A percentile compares a stretch with the other conserved stretches of the same genome.
phyloP scores from a whole-genome alignment of 2,113 vertebrate genomes.

The Oenanthe melanoleuca region DNA sequence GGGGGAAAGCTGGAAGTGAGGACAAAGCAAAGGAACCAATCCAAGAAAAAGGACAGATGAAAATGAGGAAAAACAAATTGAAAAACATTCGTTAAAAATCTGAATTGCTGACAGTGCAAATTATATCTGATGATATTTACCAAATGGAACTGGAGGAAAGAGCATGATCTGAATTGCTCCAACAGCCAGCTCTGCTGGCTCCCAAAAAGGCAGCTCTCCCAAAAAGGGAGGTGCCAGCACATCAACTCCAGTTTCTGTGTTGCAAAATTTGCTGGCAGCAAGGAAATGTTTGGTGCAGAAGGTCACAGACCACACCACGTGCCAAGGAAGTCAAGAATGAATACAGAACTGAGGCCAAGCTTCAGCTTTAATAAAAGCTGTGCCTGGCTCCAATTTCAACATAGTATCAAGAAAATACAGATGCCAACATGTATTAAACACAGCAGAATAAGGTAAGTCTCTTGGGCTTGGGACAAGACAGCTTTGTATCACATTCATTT shows the following conservation, averaged over 20 bases:
- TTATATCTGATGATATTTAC: background rate
- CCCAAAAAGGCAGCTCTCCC: background rate
- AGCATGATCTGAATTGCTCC: background rate
- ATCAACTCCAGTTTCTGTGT: background rate
- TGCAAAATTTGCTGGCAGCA: conserved; percentile 13
- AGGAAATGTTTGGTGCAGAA: background rate
- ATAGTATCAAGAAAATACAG: conserved; percentile 14
- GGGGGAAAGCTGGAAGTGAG: background rate
- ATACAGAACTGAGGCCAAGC: conserved; percentile 1
- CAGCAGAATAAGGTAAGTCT: background rate
- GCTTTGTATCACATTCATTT: background rate
- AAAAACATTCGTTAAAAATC: background rate
- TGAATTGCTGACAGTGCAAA: conserved; percentile 23
- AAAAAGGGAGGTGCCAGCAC: background rate
- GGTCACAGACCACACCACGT: background rate
- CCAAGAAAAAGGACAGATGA: conserved; percentile 32
- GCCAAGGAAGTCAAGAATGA: background rate
- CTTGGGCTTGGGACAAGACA: background rate
- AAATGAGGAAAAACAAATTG: conserved; percentile 8
- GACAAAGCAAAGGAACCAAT: conserved; percentile 23
- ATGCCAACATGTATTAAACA: conserved; percentile 39
- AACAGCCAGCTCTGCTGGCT: background rate
- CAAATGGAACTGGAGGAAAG: background rate
- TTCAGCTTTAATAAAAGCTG: conserved; percentile 40
- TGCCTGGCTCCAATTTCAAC: conserved; percentile 6